Evolutionary conservation across 2,888 invertebrate species (phyloP), one percentile per base, ranked within the genome.

Genomic region (Drosophila leonis): DNA sequence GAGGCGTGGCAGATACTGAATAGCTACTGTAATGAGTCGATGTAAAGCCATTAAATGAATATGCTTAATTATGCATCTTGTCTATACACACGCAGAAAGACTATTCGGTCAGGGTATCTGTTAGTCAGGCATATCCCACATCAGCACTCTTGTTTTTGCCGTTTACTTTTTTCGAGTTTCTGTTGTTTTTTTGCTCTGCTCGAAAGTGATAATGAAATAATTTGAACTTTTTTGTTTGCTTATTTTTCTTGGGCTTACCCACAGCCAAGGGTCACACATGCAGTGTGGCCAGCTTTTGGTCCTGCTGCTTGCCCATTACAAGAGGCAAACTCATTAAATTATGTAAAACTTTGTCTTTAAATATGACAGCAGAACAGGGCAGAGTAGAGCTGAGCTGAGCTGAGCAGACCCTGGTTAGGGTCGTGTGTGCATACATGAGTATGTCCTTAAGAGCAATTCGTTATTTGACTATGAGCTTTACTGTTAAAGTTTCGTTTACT

Each of bases 141-240:
- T 1, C 1, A 10, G 0, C 31, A 4, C 15, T 24, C 35, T 1
- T 15, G 13, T 15, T 24, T 52, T 52, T 20, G 2, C 8, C 9
- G 10, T 35, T 51, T 35, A 9, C 20, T 24, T 52, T 52, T 35
- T 37, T 5, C 49, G 18, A 20, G 13, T 52, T 29, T 31, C 12
- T 37, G 6, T 20, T 42, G 7, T 67, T 82, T 71, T 71, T 62
- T 65, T 42, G 65, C 52, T 55, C 82, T 90, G 85, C 74, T 76
- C 71, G 82, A 62, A 77, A 76, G 91, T 90, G 89, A 90, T 89
- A 89, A 90, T 90, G 88, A 89, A 89, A 89, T 90, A 88, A 90
- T 89, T 88, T 83, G 65, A 88, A 78, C 82, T 83, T 88, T 84
- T 85, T 59, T 62, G 54, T 62, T 52, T 68, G 70, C 69, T 75